phyloP scores from a whole-genome alignment of 1,140 invertebrate species.

The Papilio polytes region DNA sequence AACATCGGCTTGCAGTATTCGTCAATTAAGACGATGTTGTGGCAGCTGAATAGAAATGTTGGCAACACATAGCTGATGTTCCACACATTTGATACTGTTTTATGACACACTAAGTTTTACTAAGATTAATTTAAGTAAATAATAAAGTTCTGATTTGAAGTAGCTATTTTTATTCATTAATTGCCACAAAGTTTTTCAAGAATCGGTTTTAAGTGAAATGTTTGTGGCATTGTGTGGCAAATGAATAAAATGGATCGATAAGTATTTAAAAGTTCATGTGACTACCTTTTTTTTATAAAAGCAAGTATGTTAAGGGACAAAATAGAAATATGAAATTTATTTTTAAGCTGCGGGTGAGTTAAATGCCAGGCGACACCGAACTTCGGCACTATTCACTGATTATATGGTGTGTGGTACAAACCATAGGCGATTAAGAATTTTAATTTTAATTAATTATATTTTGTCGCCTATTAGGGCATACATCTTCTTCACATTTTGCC shows the following conservation, averaged over 20 bases:
- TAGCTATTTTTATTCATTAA: background rate
- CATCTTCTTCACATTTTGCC: no score
- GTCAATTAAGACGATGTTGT: no score
- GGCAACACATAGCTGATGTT: background rate
- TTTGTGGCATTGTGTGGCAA: background rate
- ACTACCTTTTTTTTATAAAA: background rate
- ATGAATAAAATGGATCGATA: background rate
- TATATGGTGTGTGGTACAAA: slow-evolving; percentile 36
- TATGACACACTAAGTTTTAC: background rate
- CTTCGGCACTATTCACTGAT: slow-evolving; percentile 45
- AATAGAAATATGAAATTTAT: slow-evolving; percentile 40
- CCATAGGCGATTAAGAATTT: background rate
- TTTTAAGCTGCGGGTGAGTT: slow-evolving; percentile 35
- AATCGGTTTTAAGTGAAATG: background rate
- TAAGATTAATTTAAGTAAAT: background rate
- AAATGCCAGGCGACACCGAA: slow-evolving; percentile 40
- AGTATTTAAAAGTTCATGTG: background rate
- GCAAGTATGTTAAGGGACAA: slow-evolving; percentile 32
- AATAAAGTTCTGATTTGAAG: background rate
- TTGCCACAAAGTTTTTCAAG: background rate
- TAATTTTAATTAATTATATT: background rate
- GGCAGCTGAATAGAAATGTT: background rate
- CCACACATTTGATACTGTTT: background rate
- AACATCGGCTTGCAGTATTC: background rate
- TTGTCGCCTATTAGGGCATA: no score